These are phyloP conservation scores for Drosophila acutilabella DNA, from an alignment of 2,888 invertebrate genomes.

Conservation along the genomic window DNA sequence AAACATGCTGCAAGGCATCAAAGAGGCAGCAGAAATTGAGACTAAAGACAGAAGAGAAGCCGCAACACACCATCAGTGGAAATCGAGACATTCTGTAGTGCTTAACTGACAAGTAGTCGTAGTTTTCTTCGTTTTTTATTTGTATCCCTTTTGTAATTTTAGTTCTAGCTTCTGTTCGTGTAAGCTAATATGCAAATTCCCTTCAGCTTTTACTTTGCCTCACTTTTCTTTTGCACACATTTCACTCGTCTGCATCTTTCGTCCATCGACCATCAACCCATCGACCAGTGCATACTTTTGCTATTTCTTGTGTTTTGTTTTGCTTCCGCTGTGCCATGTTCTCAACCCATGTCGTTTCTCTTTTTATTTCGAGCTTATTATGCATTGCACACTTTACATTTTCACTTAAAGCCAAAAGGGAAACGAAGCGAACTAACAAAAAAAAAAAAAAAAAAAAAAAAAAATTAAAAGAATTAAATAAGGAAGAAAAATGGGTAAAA, in stretches of 20 bases:
- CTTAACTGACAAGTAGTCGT: conserved; percentile 56
- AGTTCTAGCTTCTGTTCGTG: conserved; percentile 47
- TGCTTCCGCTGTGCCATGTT: conserved; percentile 73
- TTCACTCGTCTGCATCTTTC: conserved; percentile 14
- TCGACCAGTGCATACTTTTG: conserved; percentile 44
- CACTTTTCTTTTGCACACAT: conserved; percentile 44
- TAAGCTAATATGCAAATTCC: conserved; percentile 77
- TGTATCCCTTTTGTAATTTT: conserved; percentile 19
- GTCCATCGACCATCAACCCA: conserved; percentile 27
- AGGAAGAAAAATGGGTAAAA: conserved; percentile 12
- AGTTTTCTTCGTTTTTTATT: conserved; percentile 4
- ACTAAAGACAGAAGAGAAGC: not conserved
- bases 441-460: not conserved
- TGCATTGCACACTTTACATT: conserved; percentile 81
- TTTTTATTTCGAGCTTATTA: conserved; percentile 69
- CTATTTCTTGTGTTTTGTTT: conserved; percentile 55
- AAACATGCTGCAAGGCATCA: conserved; percentile 39
- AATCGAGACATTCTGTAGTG: conserved; percentile 53
- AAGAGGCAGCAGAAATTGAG: conserved; percentile 25
- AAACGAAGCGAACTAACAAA: conserved; percentile 17
- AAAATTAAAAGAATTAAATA: not conserved
- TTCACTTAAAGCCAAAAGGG: conserved; percentile 48
- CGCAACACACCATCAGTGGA: conserved; percentile 54
- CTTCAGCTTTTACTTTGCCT: conserved; percentile 70
- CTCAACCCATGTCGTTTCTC: conserved; percentile 50